Evolutionary conservation across 2,797 vertebrate species (phyloP).

Genomic region (Sarcoramphus papa): DNA sequence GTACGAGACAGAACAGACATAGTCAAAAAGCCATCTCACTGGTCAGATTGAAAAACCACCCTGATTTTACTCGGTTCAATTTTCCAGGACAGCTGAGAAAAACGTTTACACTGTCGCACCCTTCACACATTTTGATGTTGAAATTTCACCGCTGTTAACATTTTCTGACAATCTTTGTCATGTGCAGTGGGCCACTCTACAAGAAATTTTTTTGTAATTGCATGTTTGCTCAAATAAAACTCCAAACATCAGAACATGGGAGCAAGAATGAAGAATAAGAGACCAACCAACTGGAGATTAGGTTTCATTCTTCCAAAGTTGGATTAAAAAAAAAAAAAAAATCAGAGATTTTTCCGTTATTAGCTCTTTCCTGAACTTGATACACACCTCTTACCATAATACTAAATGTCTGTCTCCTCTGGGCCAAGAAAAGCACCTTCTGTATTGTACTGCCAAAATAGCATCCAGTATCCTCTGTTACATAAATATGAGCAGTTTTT

Average conservation of each 20-base stretch:
- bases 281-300: background rate
- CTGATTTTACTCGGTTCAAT: background rate
- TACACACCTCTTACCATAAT: background rate
- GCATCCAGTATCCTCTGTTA: background rate
- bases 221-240: background rate
- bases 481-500: background rate
- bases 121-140: background rate
- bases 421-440: constrained; percentile 4
- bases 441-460: background rate
- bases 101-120: background rate
- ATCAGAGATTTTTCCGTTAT: background rate
- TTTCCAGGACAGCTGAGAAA: background rate
- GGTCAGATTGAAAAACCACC: background rate
- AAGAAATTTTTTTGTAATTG: background rate
- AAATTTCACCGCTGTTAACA: background rate
- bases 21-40: background rate
- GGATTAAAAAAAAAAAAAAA: background rate
- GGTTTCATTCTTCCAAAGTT: background rate
- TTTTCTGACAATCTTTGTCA: background rate
- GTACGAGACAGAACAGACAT: accelerated
- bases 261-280: background rate
- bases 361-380: background rate
- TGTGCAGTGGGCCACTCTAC: background rate
- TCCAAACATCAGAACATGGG: background rate
- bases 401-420: background rate